Percentiles rank a stretch among this genome's conserved stretches.
Conservation (phyloP, 2,888 invertebrate genomes). For the Drosophila hawaiiensis region DNA sequence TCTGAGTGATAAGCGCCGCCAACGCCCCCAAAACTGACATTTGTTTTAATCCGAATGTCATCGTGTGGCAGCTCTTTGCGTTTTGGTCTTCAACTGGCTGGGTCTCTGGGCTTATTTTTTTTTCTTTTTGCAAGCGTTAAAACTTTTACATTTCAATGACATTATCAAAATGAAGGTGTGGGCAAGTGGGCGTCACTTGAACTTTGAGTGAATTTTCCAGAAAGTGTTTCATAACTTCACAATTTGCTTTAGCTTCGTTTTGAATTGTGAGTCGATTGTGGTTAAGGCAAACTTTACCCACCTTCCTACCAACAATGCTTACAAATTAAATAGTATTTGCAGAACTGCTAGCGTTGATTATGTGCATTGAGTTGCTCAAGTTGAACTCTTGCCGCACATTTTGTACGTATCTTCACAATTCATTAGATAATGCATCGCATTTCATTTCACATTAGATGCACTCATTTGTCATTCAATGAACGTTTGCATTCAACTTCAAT, state of each 20-base stretch:
- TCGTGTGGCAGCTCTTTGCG: slow-evolving; percentile 57
- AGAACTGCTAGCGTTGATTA: slow-evolving; percentile 24
- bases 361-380: slow-evolving; percentile 5
- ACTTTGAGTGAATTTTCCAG: slow-evolving; percentile 26
- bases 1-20: slow-evolving; percentile 60
- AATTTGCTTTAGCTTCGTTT: slow-evolving; percentile 2
- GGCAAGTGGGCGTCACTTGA: slow-evolving; percentile 2
- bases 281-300: neutral
- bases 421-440: slow-evolving; percentile 61
- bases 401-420: slow-evolving; percentile 29
- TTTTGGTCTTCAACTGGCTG: slow-evolving; percentile 22
- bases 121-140: slow-evolving; percentile 47
- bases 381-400: slow-evolving; percentile 11
- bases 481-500: slow-evolving; percentile 77
- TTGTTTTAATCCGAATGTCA: slow-evolving; percentile 78
- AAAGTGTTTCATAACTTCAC: neutral
- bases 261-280: neutral
- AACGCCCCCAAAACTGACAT: slow-evolving; percentile 67
- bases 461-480: slow-evolving; percentile 74
- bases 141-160: slow-evolving; percentile 65
- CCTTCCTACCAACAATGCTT: neutral
- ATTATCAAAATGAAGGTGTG: slow-evolving; percentile 59
- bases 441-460: slow-evolving; percentile 65
- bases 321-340: slow-evolving; percentile 1
- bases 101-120: neutral